A percentile compares a stretch with the other conserved stretches of the same genome.
phyloP scores from a whole-genome alignment of 2,888 invertebrate species.

The Polymixis flavicincta region DNA sequence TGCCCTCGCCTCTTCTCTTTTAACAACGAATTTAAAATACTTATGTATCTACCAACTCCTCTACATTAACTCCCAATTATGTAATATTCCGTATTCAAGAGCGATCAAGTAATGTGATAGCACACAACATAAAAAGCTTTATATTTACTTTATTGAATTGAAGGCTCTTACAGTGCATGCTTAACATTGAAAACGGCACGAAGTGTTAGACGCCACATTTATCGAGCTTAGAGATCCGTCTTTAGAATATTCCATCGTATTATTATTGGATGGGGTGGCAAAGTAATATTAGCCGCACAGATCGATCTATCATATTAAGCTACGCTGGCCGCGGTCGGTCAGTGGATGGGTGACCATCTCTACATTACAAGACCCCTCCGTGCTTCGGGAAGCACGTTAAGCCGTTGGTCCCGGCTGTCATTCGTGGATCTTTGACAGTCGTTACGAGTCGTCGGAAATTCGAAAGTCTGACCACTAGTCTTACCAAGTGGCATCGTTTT shows the following conservation, averaged over 20 bases:
- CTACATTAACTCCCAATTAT: slow-evolving; percentile 4
- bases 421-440: no score
- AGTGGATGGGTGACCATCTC: no score
- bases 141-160: slow-evolving; percentile 44
- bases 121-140: slow-evolving; percentile 34
- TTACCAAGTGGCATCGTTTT: no score
- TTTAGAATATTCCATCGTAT: not conserved
- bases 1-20: not conserved
- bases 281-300: no score
- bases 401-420: no score
- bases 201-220: slow-evolving; percentile 18
- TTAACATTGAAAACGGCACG: slow-evolving; percentile 50
- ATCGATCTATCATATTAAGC: no score
- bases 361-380: no score
- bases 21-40: not conserved
- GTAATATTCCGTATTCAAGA: slow-evolving; percentile 36
- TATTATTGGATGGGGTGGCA: no score
- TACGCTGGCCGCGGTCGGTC: no score
- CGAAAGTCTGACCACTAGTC: no score
- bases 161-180: slow-evolving; percentile 38
- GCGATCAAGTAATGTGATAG: slow-evolving; percentile 42
- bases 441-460: no score
- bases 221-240: not conserved
- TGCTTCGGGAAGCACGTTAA: no score
- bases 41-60: not conserved